phyloP scores from a whole-genome alignment of 1,140 invertebrate genomes.

The Cherax quadricarinatus region DNA sequence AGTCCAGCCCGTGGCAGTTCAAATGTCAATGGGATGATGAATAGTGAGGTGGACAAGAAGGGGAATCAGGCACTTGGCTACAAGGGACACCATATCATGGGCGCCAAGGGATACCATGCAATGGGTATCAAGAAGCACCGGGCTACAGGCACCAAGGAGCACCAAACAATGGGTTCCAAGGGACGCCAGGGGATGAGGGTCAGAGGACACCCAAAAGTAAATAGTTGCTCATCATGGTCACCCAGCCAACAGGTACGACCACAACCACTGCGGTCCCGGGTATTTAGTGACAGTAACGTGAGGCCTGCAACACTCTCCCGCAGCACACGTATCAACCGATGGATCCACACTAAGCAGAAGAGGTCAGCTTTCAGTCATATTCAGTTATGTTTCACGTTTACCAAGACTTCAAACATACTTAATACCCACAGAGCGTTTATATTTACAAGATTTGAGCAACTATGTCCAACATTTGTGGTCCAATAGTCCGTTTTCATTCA shows the following conservation, averaged over 20 bases:
- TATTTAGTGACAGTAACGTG: slow-evolving; percentile 20
- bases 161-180: no score
- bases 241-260: neutral
- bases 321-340: slow-evolving; percentile 53
- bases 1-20: neutral
- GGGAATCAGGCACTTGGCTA: neutral
- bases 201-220: neutral
- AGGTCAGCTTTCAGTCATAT: slow-evolving; percentile 11
- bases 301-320: slow-evolving; percentile 10
- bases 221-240: slow-evolving; percentile 11
- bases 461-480: no score
- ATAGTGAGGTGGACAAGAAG: neutral
- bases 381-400: no score
- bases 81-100: neutral
- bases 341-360: slow-evolving; percentile 43
- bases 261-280: neutral
- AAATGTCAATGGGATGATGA: neutral
- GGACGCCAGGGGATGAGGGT: neutral
- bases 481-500: no score
- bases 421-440: no score
- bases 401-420: no score
- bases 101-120: neutral
- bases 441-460: no score
- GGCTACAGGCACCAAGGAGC: neutral
- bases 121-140: neutral